These are phyloP conservation scores for Apodemus agrarius DNA, from an alignment of 2,797 vertebrate species.

Conservation along the genomic window DNA sequence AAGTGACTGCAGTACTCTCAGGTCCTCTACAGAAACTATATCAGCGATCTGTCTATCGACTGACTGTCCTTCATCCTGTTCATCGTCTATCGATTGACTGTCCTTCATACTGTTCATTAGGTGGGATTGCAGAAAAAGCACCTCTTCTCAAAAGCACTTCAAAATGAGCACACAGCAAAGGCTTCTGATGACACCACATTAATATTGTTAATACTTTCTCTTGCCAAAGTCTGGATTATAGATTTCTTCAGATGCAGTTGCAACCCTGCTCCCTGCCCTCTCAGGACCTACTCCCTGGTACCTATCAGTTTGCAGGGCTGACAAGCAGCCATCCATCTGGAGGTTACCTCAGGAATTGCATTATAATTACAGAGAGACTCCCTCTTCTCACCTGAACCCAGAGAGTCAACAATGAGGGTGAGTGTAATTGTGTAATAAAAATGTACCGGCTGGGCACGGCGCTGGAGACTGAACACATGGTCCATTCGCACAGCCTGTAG, in stretches of 20 bases:
- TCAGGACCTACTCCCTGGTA: not conserved
- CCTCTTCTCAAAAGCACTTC: not conserved
- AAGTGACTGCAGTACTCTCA: not conserved
- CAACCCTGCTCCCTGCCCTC: not conserved
- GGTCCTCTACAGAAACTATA: not conserved
- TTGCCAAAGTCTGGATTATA: not conserved
- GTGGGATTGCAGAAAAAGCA: not conserved
- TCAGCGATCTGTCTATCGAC: not conserved
- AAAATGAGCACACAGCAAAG: not conserved
- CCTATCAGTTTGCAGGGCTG: not conserved
- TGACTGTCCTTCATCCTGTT: not conserved
- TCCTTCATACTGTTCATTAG: not conserved
- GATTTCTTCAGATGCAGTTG: not conserved
- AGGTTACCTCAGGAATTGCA: not conserved
- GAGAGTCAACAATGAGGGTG: not conserved
- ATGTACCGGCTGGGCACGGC: not conserved
- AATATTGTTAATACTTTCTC: not conserved
- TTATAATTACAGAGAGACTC: not conserved
- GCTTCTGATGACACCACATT: not conserved
- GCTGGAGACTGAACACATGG: not conserved
- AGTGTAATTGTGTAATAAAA: not conserved
- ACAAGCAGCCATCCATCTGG: not conserved
- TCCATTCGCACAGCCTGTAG: not conserved
- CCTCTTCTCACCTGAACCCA: not conserved
- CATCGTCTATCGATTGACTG: not conserved